Evolutionary conservation across 2,797 vertebrate species (phyloP).

Genomic region (Ispidina picta): DNA sequence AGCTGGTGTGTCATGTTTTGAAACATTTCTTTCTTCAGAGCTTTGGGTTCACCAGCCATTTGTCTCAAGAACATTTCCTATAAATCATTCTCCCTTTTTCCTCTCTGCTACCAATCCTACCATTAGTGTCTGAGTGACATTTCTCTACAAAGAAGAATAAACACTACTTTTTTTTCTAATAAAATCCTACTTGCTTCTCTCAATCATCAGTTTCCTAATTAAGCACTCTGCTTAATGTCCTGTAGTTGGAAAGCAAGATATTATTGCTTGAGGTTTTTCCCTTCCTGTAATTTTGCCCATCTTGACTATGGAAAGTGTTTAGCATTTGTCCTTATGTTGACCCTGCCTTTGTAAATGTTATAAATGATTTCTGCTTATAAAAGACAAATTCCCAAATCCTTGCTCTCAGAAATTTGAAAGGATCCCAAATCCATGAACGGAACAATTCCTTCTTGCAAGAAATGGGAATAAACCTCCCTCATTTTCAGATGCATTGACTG

Average conservation of each 20-base stretch:
- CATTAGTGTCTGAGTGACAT: not conserved
- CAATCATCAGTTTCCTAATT: not conserved
- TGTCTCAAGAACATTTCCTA: not conserved
- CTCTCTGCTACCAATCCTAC: not conserved
- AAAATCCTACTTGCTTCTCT: not conserved
- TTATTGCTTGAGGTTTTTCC: not conserved
- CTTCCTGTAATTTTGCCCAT: not conserved
- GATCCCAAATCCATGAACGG: not conserved
- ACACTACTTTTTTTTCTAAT: not conserved
- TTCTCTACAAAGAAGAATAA: not conserved
- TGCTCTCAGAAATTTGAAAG: not conserved
- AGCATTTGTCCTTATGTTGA: not conserved
- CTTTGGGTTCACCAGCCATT: not conserved
- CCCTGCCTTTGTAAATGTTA: conserved; percentile 2
- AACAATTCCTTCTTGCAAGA: not conserved
- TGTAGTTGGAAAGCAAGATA: not conserved
- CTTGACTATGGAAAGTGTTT: not conserved
- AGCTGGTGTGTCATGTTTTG: not conserved
- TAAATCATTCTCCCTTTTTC: not conserved
- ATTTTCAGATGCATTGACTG: not conserved
- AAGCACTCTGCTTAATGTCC: not conserved
- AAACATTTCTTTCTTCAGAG: not conserved
- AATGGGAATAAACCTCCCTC: not conserved
- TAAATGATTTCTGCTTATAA: conserved; percentile 31
- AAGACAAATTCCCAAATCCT: conserved; percentile 32